A percentile compares a stretch with the other conserved stretches of the same genome.
These are phyloP conservation scores for Lissonota sp. DNA, from an alignment of 2,888 invertebrate genomes.

Conservation along the genomic window DNA sequence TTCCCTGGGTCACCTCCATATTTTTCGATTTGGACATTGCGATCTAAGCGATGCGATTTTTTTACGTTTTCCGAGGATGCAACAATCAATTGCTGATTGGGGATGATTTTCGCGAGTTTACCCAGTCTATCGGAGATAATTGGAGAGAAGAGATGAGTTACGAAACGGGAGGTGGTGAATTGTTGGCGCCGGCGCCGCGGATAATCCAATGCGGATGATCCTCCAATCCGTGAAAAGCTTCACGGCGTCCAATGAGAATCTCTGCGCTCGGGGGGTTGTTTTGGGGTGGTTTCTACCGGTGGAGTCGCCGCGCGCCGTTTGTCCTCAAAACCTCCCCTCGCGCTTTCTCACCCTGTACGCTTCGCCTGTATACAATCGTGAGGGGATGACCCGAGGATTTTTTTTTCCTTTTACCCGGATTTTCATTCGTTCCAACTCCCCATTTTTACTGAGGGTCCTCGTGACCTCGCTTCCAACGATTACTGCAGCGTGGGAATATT, in stretches of 20 bases:
- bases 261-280: conserved; percentile 64
- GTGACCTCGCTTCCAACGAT: conserved; percentile 45
- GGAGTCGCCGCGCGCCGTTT: conserved; percentile 35
- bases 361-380: not conserved
- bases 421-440: conserved; percentile 1
- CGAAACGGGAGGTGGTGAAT: conserved; percentile 22
- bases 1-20: too few relatives aligned
- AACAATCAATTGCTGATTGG: too few relatives aligned
- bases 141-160: too few relatives aligned
- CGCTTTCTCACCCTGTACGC: too few relatives aligned
- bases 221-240: conserved; percentile 78
- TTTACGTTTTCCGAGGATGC: too few relatives aligned
- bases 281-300: conserved; percentile 63
- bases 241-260: conserved; percentile 69
- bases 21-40: too few relatives aligned
- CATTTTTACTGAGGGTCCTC: conserved; percentile 13
- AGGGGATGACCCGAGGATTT: conserved; percentile 16
- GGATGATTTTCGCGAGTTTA: not conserved
- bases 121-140: too few relatives aligned
- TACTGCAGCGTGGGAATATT: conserved; percentile 15
- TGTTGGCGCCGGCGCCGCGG: conserved; percentile 78
- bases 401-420: conserved; percentile 23
- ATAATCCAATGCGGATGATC: conserved; percentile 84
- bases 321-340: conserved; percentile 42
- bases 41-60: too few relatives aligned